Evolutionary conservation across 2,113 vertebrate species (phyloP), one percentile per base, ranked within the genome.

Genomic region (Tragelaphus strepsiceros): DNA sequence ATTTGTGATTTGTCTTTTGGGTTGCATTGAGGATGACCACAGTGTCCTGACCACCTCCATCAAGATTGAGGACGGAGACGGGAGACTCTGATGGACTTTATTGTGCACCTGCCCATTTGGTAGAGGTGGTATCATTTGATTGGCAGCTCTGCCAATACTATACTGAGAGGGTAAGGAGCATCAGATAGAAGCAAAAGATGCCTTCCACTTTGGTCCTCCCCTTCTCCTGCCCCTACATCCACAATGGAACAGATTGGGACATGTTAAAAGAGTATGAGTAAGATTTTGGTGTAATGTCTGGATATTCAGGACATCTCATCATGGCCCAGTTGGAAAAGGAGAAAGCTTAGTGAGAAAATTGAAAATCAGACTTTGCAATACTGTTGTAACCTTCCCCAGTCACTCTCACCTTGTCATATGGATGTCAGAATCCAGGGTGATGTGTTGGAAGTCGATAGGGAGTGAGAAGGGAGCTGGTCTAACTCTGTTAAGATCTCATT

Each of bases 41-140:
- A 0, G 49, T 15, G 46, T 59, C 54, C 64, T 49, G 4, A 13
- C 1, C 49, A 10, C 64, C 3, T 13, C 7, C 8, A 26, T 94
- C 35, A 30, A 1, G 16, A 14, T 5, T 32, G 3, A 51, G 12
- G 4, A 64, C 5, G 9, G 14, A n/a, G 12, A 71, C 0, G 1
- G 22, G 59, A 46, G 87, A 85, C 30, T 11, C 61, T 56, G 32
- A 28, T 4, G 26, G 81, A 61, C 35, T 74, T 58, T 53, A 30
- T n/a, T 12, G 28, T 43, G 82, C 61, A 6, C 53, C 53, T 86
- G 78, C 21, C 53, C 61, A 30, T 58, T 53, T 2, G 0, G 12
- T 15, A 51, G 62, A 56, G 53, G 53, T 39, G 62, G 46, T 32
- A 15, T 51, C 22, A 12, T 59, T 59, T 59, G 87, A 62, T 43